phyloP scores from a whole-genome alignment of 2,797 vertebrate species.

The Meda fulgida region DNA sequence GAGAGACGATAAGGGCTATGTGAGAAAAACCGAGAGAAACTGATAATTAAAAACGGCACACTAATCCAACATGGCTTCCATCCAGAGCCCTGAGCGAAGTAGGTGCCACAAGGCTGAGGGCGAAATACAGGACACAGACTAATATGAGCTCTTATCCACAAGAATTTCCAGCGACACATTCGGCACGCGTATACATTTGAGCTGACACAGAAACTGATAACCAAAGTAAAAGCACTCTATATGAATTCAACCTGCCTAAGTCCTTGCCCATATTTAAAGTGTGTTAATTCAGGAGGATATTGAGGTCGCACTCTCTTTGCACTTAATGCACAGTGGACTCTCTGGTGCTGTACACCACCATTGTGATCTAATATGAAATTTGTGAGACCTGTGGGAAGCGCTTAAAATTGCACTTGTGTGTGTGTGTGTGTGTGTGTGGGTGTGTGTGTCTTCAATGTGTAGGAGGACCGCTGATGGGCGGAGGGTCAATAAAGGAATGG shows the following conservation, averaged over 20 bases:
- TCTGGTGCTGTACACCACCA: constrained; percentile 14
- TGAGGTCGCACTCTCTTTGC: constrained; percentile 41
- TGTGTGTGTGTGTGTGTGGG: constrained; percentile 2
- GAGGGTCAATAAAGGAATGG: constrained; percentile 46
- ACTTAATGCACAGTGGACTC: constrained; percentile 27
- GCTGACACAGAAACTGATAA: constrained; percentile 18
- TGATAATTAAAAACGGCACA: constrained; percentile 45
- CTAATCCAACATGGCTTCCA: constrained; percentile 31
- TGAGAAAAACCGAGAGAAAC: constrained; percentile 14
- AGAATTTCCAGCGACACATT: neutral
- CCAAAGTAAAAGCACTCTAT: neutral
- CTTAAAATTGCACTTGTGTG: neutral
- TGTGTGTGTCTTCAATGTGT: constrained; percentile 14
- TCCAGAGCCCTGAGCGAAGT: neutral
- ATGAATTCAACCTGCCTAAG: constrained; percentile 13
- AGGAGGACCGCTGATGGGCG: constrained; percentile 20
- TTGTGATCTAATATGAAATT: constrained; percentile 33
- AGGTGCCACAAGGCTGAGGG: neutral
- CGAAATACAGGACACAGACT: neutral
- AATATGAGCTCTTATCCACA: neutral
- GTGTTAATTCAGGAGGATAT: constrained; percentile 32
- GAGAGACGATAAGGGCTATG: neutral
- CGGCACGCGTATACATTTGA: neutral
- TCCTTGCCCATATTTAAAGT: constrained; percentile 25
- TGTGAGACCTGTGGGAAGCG: constrained; percentile 24